Percentiles rank a stretch among this genome's conserved stretches.
phyloP scores from a whole-genome alignment of 2,888 invertebrate species.

The Morpho achilles region DNA sequence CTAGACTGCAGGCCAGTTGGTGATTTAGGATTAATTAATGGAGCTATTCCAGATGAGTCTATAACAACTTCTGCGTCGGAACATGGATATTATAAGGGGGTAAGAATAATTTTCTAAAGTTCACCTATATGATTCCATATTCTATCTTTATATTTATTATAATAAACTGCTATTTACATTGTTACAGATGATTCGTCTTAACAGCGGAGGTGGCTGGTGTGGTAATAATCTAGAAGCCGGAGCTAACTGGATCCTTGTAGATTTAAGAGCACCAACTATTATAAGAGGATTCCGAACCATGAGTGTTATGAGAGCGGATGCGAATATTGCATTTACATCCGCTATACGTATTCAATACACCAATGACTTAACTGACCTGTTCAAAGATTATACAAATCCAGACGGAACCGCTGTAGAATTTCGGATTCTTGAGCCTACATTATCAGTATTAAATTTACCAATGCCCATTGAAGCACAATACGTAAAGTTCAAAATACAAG shows the following conservation, averaged over 20 bases:
- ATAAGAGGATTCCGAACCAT: slow-evolving; percentile 94
- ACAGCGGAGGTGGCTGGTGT: slow-evolving; percentile 93
- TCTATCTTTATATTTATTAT: too few relatives aligned
- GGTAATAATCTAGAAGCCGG: slow-evolving; percentile 92
- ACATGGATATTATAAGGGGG: slow-evolving; percentile 89
- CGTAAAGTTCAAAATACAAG: slow-evolving; percentile 90
- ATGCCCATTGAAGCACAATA: slow-evolving; percentile 95
- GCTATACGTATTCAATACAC: slow-evolving; percentile 93
- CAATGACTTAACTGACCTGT: slow-evolving; percentile 92
- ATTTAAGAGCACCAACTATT: slow-evolving; percentile 92
- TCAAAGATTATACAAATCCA: slow-evolving; percentile 94
- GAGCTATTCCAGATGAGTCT: slow-evolving; percentile 93
- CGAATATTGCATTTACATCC: slow-evolving; percentile 92
- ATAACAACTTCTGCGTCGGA: slow-evolving; percentile 92
- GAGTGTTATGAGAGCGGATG: slow-evolving; percentile 90
- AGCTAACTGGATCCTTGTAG: slow-evolving; percentile 92
- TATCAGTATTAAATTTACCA: slow-evolving; percentile 94
- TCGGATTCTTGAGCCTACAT: slow-evolving; percentile 91
- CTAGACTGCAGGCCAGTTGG: slow-evolving; percentile 94
- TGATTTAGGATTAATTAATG: slow-evolving; percentile 92
- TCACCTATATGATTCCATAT: too few relatives aligned
- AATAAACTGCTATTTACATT: too few relatives aligned
- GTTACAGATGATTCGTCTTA: slow-evolving; percentile 85
- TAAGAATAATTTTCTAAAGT: slow-evolving; percentile 55
- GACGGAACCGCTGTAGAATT: slow-evolving; percentile 96